Base-by-base conservation (phyloP, 2,888 invertebrate genomes). In the Microdon myrmicae region DNA sequence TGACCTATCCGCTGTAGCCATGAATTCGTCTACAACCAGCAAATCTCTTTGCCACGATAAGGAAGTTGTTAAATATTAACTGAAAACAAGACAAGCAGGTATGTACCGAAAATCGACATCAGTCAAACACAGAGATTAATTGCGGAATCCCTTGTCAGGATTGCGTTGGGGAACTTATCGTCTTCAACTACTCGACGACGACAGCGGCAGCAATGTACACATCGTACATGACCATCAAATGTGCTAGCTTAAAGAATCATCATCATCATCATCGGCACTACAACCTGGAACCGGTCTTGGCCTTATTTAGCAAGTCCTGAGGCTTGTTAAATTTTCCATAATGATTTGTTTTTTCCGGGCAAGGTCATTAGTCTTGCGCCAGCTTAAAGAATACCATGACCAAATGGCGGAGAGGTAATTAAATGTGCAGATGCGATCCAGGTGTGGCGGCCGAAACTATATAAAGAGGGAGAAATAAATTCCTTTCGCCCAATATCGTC, bases 341-440 rank as follows among this genome's bases (percentile, higher is more conserved):
- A n/a, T n/a, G n/a, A n/a, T n/a, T n/a, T n/a, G n/a, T n/a, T n/a
- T n/a, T n/a, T n/a, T n/a, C n/a, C n/a, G n/a, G n/a, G n/a, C n/a
- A n/a, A n/a, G n/a, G n/a, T n/a, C n/a, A n/a, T n/a, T n/a, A n/a
- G n/a, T n/a, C n/a, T n/a, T 49, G 23, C 34, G 32, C 45, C 16
- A n/a, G 58, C 51, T 43, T 38, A 53, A 38, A 47, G 51, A 64
- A 64, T 58, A 37, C 58, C 64, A 51, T 41, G 41, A 37, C 7
- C 37, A 38, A 35, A 29, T 10, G 22, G 51, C 41, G 29, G 34
- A 47, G 53, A 49, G 38, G 64, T 64, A 64, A 58, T 64, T 64
- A 64, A 64, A 64, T 64, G 64, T 64, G 53, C 47, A 58, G 64
- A 64, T 58, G 58, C 47, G 38, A 45, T 53, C 51, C 64, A 64